Conservation (phyloP, 2,113 vertebrate genomes). For the Scophthalmus maximus region DNA sequence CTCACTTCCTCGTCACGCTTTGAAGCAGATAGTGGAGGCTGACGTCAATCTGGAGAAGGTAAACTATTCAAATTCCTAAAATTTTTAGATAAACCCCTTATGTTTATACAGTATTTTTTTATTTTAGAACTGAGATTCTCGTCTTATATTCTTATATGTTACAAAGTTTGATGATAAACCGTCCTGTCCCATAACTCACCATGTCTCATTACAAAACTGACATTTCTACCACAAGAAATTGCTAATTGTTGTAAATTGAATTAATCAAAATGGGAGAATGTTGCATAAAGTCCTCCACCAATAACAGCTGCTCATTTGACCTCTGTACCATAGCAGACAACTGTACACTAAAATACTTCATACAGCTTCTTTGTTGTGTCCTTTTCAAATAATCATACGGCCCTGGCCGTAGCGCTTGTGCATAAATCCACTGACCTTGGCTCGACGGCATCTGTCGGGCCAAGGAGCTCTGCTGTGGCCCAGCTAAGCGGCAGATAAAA, state of each 20-base stretch:
- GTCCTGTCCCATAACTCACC: too few species aligned
- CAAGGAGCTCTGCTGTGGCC: slow-evolving; percentile 43
- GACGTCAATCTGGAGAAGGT: slow-evolving; percentile 91
- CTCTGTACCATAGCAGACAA: too few species aligned
- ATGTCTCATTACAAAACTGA: too few species aligned
- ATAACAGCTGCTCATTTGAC: too few species aligned
- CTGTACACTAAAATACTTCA: background rate
- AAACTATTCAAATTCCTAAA: slow-evolving; percentile 16
- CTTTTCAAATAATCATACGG: slow-evolving; percentile 33
- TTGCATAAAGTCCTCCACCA: too few species aligned
- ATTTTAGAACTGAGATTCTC: background rate
- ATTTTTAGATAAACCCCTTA: background rate
- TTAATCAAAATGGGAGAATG: too few species aligned
- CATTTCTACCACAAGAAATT: too few species aligned
- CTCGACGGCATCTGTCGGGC: slow-evolving; percentile 36
- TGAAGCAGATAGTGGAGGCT: slow-evolving; percentile 87
- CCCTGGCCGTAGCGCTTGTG: background rate
- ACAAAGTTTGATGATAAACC: too few species aligned
- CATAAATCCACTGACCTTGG: slow-evolving; percentile 68
- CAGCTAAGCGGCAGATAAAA: slow-evolving; percentile 65
- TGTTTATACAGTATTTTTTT: too few species aligned
- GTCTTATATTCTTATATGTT: too few species aligned
- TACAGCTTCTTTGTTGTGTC: background rate
- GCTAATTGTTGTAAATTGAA: too few species aligned
- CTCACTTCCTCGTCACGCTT: slow-evolving; percentile 84